Evolutionary conservation across 2,113 vertebrate genomes (phyloP), one percentile per base, ranked within the genome.

Genomic region (Indicator indicator): DNA sequence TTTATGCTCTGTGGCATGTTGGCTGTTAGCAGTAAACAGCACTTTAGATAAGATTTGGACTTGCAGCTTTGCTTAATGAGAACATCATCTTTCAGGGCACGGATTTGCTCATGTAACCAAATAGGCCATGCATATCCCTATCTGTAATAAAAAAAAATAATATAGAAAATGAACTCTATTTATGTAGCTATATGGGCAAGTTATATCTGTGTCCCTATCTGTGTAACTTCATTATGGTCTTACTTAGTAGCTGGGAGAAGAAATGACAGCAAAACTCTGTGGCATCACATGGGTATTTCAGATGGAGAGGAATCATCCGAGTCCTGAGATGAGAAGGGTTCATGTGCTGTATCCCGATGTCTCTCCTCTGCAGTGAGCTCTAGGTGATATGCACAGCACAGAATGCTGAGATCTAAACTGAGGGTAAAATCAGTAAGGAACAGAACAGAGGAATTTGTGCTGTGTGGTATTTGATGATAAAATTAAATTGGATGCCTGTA

Each of bases 121-220:
- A 87, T 55, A 94, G 88, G 68, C 88, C 52, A 68, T 82, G 73
- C 83, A 56, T 81, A 83, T 83, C 80, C 60, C 80, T 95, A 79
- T 95, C 95, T 96, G 86, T 90, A 96, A 89, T 48, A 87, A 92
- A 95, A 91, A 95, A 63, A 93, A 95, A 67, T 88, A 93, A 88
- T 92, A 80, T 38, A 92, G 44, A 77, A 76, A 93, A 75, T 87
- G 89, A 95, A 91, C 52, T 77, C 65, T 59, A 32, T 92, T 93
- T 96, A 12, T 77, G 65, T 89, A 84, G 82, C 91, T 90, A 23
- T 94, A 86, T 83, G 72, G 55, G 83, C 58, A 88, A 86, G 82
- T 44, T 78, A 26, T 87, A 54, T 40, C 62, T 89, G 54, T 86
- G 71, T 87, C 50, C 48, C 27, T 67, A 7, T 73, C 71, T 87